A percentile compares a stretch with the other conserved stretches of the same genome.
Evolutionary conservation across 2,113 vertebrate species (phyloP).

Genomic region (Setophaga kirtlandii): DNA sequence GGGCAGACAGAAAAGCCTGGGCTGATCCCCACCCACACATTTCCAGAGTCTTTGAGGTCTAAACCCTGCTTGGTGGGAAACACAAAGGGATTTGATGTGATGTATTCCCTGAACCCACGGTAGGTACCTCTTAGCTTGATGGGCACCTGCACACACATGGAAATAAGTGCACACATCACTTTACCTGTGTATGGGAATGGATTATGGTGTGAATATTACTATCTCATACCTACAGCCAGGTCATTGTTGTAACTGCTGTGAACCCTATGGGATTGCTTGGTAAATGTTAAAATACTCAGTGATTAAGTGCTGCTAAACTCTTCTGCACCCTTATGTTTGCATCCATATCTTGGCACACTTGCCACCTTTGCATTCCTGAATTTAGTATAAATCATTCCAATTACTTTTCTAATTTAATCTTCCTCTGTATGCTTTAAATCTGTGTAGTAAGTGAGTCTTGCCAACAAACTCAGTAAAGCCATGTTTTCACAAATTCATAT

Average conservation of each 20-base stretch:
- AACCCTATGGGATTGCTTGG: neutral
- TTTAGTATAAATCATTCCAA: neutral
- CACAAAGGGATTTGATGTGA: neutral
- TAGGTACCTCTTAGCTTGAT: neutral
- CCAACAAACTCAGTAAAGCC: neutral
- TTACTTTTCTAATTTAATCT: neutral
- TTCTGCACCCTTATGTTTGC: neutral
- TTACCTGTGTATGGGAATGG: neutral
- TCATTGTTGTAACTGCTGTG: neutral
- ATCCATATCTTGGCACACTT: neutral
- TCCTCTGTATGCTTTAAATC: neutral
- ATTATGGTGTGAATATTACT: neutral
- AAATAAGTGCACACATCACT: neutral
- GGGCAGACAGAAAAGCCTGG: rapidly evolving
- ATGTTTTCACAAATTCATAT: neutral
- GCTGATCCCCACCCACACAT: no score
- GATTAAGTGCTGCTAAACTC: neutral
- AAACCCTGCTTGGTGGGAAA: neutral
- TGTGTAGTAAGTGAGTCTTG: neutral
- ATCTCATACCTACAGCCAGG: neutral
- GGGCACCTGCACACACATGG: neutral
- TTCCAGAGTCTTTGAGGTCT: neutral
- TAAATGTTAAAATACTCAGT: neutral
- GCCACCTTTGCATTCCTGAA: neutral
- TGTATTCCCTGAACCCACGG: neutral